Conservation (phyloP, 2,113 vertebrate species). For the Dasyprocta punctata region DNA sequence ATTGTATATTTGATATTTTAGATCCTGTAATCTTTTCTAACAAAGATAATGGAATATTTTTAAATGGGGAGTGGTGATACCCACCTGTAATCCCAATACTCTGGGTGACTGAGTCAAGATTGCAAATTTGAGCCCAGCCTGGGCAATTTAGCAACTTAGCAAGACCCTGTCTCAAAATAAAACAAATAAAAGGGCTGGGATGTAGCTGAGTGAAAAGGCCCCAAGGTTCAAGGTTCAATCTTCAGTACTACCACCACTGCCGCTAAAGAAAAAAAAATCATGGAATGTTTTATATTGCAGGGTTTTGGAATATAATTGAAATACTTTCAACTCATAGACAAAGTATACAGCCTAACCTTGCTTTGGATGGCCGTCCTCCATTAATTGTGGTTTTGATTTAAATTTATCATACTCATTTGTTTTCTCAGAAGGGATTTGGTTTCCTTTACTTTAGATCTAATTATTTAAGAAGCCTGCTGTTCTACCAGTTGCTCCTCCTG, state of each 20-base stretch:
- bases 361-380: not conserved
- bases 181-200: not conserved
- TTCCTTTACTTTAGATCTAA: slow-evolving; percentile 40
- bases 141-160: not conserved
- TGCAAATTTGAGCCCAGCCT: not conserved
- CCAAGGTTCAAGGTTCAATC: not conserved
- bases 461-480: slow-evolving; percentile 6
- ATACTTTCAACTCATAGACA: not conserved
- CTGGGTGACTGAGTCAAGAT: not conserved
- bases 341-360: not conserved
- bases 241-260: not conserved
- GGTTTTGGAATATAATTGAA: not conserved
- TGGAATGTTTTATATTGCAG: not conserved
- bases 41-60: not conserved
- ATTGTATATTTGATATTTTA: not conserved
- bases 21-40: not conserved
- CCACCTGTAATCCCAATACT: not conserved
- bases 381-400: not conserved
- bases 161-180: not conserved
- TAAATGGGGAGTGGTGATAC: not conserved
- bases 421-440: slow-evolving; percentile 56
- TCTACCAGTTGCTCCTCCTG: not conserved
- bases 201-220: not conserved
- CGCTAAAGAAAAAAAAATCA: not conserved
- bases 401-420: slow-evolving; percentile 22